Evolutionary conservation across 2,888 invertebrate species (phyloP).

Genomic region (Tachina grossa): DNA sequence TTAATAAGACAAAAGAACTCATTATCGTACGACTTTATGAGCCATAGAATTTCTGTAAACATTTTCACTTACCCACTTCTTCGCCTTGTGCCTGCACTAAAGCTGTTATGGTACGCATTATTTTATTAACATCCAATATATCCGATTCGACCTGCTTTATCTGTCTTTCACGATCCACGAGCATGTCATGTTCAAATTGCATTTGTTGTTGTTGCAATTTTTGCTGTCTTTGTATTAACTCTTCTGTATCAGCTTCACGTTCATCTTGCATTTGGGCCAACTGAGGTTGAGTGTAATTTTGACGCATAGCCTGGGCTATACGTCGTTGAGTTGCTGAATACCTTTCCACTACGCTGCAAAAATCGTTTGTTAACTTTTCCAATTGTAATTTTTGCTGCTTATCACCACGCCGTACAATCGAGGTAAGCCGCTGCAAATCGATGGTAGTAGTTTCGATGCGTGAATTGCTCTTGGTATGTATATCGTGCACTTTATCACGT

Average conservation of each 20-base stretch:
- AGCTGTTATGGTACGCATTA: conserved; percentile 89
- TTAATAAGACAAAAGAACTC: too few relatives aligned
- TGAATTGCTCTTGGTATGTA: conserved; percentile 89
- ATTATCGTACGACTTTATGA: too few relatives aligned
- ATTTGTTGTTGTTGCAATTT: conserved; percentile 83
- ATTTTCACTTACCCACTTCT: conserved; percentile 86
- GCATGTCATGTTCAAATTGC: conserved; percentile 91
- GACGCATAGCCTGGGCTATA: conserved; percentile 87
- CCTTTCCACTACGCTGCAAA: conserved; percentile 89
- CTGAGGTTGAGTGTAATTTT: conserved; percentile 76
- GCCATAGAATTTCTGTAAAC: not conserved
- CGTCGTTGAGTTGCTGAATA: conserved; percentile 91
- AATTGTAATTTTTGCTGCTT: conserved; percentile 92
- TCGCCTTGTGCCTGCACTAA: conserved; percentile 89
- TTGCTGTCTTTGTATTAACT: conserved; percentile 77
- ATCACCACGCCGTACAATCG: conserved; percentile 88
- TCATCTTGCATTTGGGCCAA: conserved; percentile 74
- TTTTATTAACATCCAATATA: conserved; percentile 91
- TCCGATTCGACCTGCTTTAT: conserved; percentile 91
- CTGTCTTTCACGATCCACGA: conserved; percentile 91
- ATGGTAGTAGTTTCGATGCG: conserved; percentile 89
- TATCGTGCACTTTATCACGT: conserved; percentile 88
- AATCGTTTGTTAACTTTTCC: conserved; percentile 92
- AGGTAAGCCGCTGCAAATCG: conserved; percentile 88
- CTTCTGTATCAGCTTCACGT: conserved; percentile 80